Conservation (phyloP, 2,113 vertebrate species). For the Ptilorrhoa leucosticta region DNA sequence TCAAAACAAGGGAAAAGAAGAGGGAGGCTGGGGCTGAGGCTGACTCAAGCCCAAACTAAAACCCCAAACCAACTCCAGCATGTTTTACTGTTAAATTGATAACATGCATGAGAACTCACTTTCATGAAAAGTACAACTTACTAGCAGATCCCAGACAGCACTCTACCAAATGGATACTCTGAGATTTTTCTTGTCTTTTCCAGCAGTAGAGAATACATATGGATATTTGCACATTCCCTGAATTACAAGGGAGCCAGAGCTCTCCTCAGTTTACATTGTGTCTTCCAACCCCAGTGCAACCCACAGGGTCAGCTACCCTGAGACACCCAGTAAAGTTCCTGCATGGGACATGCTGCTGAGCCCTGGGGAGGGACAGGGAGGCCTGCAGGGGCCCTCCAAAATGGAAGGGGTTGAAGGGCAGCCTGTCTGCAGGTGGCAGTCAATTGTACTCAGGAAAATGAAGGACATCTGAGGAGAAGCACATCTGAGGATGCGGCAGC, state of each 20-base stretch:
- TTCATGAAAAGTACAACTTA: not conserved
- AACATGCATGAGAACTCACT: not conserved
- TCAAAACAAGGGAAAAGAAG: not conserved
- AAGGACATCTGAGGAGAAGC: not conserved
- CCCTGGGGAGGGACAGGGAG: not conserved
- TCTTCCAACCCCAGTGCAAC: not conserved
- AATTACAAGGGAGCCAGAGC: not conserved
- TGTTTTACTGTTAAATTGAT: not conserved
- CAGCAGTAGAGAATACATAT: not conserved
- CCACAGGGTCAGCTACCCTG: not conserved
- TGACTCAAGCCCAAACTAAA: not conserved
- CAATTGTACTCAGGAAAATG: accelerated
- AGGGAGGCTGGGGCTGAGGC: not conserved
- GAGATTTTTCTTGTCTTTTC: not conserved
- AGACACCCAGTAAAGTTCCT: not conserved
- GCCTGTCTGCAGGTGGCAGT: not conserved
- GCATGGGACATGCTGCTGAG: accelerated
- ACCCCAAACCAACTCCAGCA: not conserved
- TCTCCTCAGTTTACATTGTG: not conserved
- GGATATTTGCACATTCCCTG: not conserved
- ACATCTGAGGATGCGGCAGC: not conserved
- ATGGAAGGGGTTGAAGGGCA: not conserved
- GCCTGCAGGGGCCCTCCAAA: not conserved
- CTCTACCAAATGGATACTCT: not conserved
- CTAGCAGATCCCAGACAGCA: not conserved